These are phyloP conservation scores for Masnerella sp. DNA, from an alignment of 2,888 invertebrate genomes.

Conservation along the genomic window DNA sequence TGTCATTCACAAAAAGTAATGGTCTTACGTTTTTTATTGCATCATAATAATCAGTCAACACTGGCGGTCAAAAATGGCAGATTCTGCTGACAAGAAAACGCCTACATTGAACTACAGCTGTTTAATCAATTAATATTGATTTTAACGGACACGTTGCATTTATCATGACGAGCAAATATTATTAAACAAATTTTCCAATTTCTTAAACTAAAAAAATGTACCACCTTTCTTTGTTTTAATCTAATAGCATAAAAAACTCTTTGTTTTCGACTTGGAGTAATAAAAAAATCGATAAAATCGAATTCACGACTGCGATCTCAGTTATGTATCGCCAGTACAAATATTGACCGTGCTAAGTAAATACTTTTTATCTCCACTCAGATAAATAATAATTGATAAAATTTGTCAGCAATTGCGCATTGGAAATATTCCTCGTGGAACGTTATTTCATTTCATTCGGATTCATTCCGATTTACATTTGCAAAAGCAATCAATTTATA, in stretches of 20 bases:
- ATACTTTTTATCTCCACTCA: slow-evolving; percentile 26
- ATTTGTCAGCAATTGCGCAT: slow-evolving; percentile 17
- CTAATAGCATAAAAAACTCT: background rate
- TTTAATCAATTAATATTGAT: too few relatives aligned
- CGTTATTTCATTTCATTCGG: background rate
- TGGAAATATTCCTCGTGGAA: slow-evolving; percentile 7
- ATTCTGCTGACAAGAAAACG: too few relatives aligned
- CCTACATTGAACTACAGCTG: too few relatives aligned
- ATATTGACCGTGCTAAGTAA: slow-evolving; percentile 39
- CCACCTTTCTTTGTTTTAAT: background rate
- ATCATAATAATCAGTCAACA: slow-evolving; percentile 18
- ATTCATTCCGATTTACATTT: background rate
- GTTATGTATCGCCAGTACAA: slow-evolving; percentile 31
- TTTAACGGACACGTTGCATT: too few relatives aligned
- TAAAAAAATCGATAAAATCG: slow-evolving; percentile 10
- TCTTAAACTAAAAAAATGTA: too few relatives aligned
- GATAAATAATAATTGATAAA: slow-evolving; percentile 36
- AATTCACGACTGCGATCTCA: slow-evolving; percentile 18
- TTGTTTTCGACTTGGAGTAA: background rate
- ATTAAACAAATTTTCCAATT: too few relatives aligned
- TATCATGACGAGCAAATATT: too few relatives aligned
- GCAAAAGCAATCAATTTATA: background rate
- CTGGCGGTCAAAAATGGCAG: background rate
- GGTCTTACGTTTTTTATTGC: slow-evolving; percentile 27
- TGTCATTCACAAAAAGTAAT: background rate